Evolutionary conservation across 1,140 invertebrate species (phyloP).

Genomic region (Calephelis virginiensis): DNA sequence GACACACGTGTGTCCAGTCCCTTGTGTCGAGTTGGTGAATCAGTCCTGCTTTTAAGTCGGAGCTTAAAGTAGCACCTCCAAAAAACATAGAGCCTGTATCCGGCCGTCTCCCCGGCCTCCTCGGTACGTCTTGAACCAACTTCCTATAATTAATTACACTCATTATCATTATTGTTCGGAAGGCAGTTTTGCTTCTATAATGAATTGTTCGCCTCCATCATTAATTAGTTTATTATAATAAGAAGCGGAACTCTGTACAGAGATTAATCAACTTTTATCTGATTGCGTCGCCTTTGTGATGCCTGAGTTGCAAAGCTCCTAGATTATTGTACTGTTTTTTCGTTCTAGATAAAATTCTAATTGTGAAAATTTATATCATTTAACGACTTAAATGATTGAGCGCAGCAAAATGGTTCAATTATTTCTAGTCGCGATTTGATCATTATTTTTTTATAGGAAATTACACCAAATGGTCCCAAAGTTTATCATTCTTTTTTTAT

Average conservation of each 20-base stretch:
- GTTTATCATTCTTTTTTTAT: too few species aligned
- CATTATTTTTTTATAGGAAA: too few species aligned
- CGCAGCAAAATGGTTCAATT: too few species aligned
- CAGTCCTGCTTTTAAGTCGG: neutral
- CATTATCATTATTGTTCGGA: slow-evolving; percentile 79
- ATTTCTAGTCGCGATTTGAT: too few species aligned
- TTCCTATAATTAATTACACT: slow-evolving; percentile 78
- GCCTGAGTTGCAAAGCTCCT: slow-evolving; percentile 32
- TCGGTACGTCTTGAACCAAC: slow-evolving; percentile 73
- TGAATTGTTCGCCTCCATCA: slow-evolving; percentile 76
- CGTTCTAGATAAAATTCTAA: neutral
- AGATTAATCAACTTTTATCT: slow-evolving; percentile 77
- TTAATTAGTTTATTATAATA: slow-evolving; percentile 79
- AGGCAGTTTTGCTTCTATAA: slow-evolving; percentile 78
- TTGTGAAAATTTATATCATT: too few species aligned
- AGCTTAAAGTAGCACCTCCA: slow-evolving; percentile 35
- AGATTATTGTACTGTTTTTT: slow-evolving; percentile 17
- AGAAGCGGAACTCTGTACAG: slow-evolving; percentile 64
- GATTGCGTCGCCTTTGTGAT: slow-evolving; percentile 59
- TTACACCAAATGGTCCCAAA: too few species aligned
- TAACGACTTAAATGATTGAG: too few species aligned
- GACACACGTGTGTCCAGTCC: neutral
- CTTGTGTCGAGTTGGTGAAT: neutral
- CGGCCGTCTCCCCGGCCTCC: slow-evolving; percentile 36
- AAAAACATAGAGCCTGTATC: neutral